These are phyloP conservation scores for Myzus persicae DNA, from an alignment of 1,140 invertebrate genomes.

Conservation along the genomic window DNA sequence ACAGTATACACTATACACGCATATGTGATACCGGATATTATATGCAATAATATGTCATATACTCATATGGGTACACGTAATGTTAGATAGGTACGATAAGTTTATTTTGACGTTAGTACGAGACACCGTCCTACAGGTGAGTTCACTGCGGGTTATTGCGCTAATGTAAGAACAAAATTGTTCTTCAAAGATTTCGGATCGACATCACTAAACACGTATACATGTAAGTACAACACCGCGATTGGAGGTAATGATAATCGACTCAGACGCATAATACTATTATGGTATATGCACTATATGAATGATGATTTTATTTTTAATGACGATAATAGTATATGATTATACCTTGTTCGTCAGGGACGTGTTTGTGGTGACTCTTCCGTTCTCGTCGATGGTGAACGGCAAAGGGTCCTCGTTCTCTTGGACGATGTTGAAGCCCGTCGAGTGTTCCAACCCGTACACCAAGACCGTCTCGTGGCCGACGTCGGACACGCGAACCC, in stretches of 20 bases:
- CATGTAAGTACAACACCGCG: not conserved
- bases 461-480: slow-evolving; percentile 66
- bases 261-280: too few species aligned
- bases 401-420: slow-evolving; percentile 66
- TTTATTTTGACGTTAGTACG: slow-evolving; percentile 10
- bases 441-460: slow-evolving; percentile 71
- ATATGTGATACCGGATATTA: not conserved
- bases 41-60: not conserved
- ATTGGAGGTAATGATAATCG: too few species aligned
- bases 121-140: not conserved
- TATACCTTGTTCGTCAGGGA: slow-evolving; percentile 72
- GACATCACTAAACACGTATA: not conserved
- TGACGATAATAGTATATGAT: not conserved
- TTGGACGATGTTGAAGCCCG: slow-evolving; percentile 63
- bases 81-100: not conserved
- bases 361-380: slow-evolving; percentile 75
- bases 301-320: slow-evolving; percentile 20
- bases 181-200: not conserved
- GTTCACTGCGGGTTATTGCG: not conserved
- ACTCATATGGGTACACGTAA: not conserved
- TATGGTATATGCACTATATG: not conserved
- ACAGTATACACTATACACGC: too few species aligned
- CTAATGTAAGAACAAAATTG: not conserved
- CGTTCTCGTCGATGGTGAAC: slow-evolving; percentile 75
- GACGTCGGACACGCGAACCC: slow-evolving; percentile 70